Evolutionary conservation across 2,113 vertebrate species (phyloP).

Genomic region (Equus quagga): DNA sequence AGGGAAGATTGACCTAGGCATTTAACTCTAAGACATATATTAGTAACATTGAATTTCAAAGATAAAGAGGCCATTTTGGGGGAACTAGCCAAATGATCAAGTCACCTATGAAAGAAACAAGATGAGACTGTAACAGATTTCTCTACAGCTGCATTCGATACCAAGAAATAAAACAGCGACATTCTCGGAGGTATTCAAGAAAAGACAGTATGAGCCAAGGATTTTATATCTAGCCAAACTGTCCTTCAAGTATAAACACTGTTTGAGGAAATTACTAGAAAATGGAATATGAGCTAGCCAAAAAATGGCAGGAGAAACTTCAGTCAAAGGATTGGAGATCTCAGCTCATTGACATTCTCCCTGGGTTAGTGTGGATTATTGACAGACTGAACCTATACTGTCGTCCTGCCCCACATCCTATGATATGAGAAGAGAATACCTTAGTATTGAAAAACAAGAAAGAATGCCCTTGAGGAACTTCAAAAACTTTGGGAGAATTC

Average conservation of each 20-base stretch:
- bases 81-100: neutral
- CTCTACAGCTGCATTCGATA: neutral
- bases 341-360: conserved; percentile 3
- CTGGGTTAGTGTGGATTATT: neutral
- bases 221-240: neutral
- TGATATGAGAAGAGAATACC: conserved; percentile 2
- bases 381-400: neutral
- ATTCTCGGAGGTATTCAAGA: conserved; percentile 17
- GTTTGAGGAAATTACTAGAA: conserved; percentile 36
- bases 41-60: conserved; percentile 28
- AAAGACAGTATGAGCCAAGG: neutral
- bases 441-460: neutral
- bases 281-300: neutral
- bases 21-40: neutral
- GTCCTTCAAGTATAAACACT: neutral
- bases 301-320: conserved; percentile 5
- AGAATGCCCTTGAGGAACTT: neutral
- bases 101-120: neutral
- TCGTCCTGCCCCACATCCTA: neutral
- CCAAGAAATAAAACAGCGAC: neutral
- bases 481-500: neutral
- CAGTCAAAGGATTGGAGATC: neutral
- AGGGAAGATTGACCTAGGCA: neutral
- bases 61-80: neutral
- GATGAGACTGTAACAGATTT: neutral